Evolutionary conservation across 2,888 invertebrate species (phyloP).

Genomic region (Limenitis camilla): DNA sequence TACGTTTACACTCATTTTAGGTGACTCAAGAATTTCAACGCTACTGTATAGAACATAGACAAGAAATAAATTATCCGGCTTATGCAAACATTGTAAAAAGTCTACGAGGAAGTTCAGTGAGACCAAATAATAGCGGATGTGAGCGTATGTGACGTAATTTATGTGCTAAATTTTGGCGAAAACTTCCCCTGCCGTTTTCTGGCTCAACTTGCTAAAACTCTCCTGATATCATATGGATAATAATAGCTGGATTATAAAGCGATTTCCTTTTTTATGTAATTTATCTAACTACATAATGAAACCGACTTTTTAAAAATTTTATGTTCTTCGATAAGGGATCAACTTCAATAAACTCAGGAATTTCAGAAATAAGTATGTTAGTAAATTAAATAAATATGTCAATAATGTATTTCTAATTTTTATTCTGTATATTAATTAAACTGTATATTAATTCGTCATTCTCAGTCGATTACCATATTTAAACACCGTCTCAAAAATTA

Average conservation of each 20-base stretch:
- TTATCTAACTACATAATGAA: too few relatives aligned
- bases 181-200: slow-evolving; percentile 46
- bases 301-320: too few relatives aligned
- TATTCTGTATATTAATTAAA: too few relatives aligned
- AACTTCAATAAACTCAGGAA: too few relatives aligned
- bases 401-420: too few relatives aligned
- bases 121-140: slow-evolving; percentile 62
- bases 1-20: neutral
- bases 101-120: slow-evolving; percentile 36
- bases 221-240: slow-evolving; percentile 30
- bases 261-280: slow-evolving; percentile 43
- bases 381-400: too few relatives aligned
- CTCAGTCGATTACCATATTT: too few relatives aligned
- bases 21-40: slow-evolving; percentile 2
- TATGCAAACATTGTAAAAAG: slow-evolving; percentile 54
- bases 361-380: too few relatives aligned
- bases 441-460: too few relatives aligned
- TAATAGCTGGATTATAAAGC: slow-evolving; percentile 51
- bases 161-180: slow-evolving; percentile 59
- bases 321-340: too few relatives aligned
- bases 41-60: slow-evolving; percentile 10
- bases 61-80: slow-evolving; percentile 49
- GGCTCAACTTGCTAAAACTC: slow-evolving; percentile 42
- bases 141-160: slow-evolving; percentile 65
- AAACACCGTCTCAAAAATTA: too few relatives aligned